phyloP scores from a whole-genome alignment of 23 tunicate genomes.

The Halocynthia roretzi region DNA sequence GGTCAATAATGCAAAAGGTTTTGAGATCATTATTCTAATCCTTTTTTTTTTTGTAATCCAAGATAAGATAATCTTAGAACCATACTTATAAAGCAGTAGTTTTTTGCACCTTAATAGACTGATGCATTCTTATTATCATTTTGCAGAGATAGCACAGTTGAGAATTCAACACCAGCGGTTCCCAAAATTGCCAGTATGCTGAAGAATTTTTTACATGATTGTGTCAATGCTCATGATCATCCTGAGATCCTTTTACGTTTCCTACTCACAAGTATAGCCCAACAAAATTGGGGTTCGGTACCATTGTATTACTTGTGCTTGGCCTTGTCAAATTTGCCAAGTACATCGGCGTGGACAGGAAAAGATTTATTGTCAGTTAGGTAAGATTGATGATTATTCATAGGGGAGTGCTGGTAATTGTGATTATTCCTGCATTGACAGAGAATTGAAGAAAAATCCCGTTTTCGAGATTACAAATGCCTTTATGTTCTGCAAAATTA shows the following conservation, averaged over 20 bases:
- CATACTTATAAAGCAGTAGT: no score
- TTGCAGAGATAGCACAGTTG: not conserved
- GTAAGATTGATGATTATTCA: not conserved
- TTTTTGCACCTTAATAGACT: no score
- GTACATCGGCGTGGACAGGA: not conserved
- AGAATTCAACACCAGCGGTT: not conserved
- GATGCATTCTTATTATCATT: not conserved
- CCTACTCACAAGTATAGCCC: not conserved
- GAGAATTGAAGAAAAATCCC: no score
- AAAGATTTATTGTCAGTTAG: not conserved
- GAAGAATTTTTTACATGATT: not conserved
- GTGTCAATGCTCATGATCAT: not conserved
- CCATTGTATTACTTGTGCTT: slow-evolving; percentile 9
- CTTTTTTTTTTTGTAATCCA: no score
- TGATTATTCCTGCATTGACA: no score
- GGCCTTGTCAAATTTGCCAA: not conserved
- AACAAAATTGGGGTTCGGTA: slow-evolving; percentile 4
- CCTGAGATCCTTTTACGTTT: not conserved
- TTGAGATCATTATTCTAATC: no score
- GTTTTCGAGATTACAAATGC: no score
- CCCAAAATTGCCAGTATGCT: not conserved
- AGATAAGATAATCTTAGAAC: no score
- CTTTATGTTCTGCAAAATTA: no score
- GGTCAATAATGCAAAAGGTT: no score
- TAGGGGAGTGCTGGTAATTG: no score